Evolutionary conservation across 2,797 vertebrate genomes (phyloP).

Genomic region (Phoeniculus purpureus): DNA sequence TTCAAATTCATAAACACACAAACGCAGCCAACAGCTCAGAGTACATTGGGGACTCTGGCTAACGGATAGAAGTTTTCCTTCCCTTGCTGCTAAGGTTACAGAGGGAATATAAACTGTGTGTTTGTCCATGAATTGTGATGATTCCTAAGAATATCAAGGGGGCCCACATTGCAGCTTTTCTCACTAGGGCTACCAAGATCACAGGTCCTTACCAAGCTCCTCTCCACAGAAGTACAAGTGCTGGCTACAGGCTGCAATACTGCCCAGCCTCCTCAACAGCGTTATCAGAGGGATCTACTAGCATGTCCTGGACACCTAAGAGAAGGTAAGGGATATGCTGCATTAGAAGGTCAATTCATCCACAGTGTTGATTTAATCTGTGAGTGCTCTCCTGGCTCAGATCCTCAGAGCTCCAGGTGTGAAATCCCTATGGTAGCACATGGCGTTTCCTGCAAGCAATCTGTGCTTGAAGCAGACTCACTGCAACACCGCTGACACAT

Average conservation of each 20-base stretch:
- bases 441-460: not conserved
- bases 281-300: not conserved
- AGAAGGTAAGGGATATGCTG: not conserved
- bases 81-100: constrained; percentile 47
- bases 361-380: not conserved
- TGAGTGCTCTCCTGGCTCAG: not conserved
- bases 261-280: not conserved
- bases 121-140: constrained; percentile 19
- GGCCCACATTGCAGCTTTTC: not conserved
- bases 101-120: constrained; percentile 23
- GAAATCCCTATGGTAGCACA: not conserved
- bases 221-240: not conserved
- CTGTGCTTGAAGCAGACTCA: not conserved
- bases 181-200: not conserved
- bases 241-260: not conserved
- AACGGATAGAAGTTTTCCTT: constrained; percentile 34
- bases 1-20: constrained; percentile 49
- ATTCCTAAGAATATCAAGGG: constrained; percentile 16
- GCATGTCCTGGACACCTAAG: not conserved
- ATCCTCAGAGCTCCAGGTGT: not conserved
- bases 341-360: not conserved
- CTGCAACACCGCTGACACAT: not conserved
- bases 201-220: not conserved
- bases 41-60: constrained; percentile 21
- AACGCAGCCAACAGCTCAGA: constrained; percentile 42